Evolutionary conservation across 2,113 vertebrate species (phyloP), one percentile per base, ranked within the genome.

Genomic region (Pseudonaja textilis): DNA sequence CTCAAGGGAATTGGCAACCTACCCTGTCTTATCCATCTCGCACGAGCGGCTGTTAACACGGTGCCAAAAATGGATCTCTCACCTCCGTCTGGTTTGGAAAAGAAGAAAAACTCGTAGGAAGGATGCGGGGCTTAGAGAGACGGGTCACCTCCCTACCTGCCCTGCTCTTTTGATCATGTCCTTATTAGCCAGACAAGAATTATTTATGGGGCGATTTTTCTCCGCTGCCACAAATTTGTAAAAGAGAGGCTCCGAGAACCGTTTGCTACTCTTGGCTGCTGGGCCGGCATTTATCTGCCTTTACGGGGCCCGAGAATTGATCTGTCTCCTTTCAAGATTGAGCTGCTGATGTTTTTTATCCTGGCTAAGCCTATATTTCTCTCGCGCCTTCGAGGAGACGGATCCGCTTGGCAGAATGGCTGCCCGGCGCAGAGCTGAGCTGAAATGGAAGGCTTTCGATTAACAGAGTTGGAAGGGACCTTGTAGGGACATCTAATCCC

Each of bases 261-360:
- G 92, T 86, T 74, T 94, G 91, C 90, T 94, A 42, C 94, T 90
- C 22, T 90, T 85, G 89, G 95, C 95, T 59, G 59, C 45, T 94
- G 61, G 61, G 26, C 26, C 87, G 92, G n/a, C 20, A 93, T 94
- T 91, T 88, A 95, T 93, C 85, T 81, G 89, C 88, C 45, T 93
- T 7, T 91, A 50, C 86, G 39, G 93, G 47, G 47, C 34, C 61
- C 1, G 11, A 34, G 47, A 81, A 74, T 34, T 89, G 64, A 92
- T 89, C 88, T 90, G 92, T 89, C 45, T 96, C 91, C 90, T 57
- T 95, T 64, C 1, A 0, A 85, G 2, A 91, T 16, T 16, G 22
- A 25, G 23, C 45, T 5, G 39, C 12, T 34, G 20, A 12, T 29
- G 52, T 50, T 90, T 89, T 89, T 52, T 29, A 87, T 23, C 56